Evolutionary conservation across 2,797 vertebrate species (phyloP), one percentile per base, ranked within the genome.

Genomic region (Rallus crepitans): DNA sequence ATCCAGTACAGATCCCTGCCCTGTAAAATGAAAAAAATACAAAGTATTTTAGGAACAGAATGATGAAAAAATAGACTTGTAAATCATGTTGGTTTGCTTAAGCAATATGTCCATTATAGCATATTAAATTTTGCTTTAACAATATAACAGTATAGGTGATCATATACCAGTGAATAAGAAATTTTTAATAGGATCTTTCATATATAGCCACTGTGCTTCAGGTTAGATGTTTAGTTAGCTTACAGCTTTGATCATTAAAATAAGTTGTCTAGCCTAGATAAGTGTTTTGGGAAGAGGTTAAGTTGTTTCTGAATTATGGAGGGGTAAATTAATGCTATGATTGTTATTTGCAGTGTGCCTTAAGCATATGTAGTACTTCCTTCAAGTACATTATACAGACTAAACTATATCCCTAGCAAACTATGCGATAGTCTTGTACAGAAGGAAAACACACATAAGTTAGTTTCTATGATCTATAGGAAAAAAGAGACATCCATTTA

Each of bases 401-500:
- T 16, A 53, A n/a, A 45, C 5, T 25, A 28, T 40, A 20, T 42
- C 6, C 24, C 4, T 18, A 30, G 35, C 20, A 59, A 92, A 89
- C 61, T 4, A 72, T 3, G 27, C 23, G 87, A 87, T 39, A 31
- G 3, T 30, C 12, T 81, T 48, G 5, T 18, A 61, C 16, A 45
- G 25, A 48, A 18, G 9, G 13, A 76, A 82, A 70, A 45, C 1
- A 2, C 3, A 56, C 42, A 65, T 45, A 45, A 42, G 30, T 50
- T 56, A 7, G 15, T 39, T 39, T 76, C 6, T 82, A 35, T 69
- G 52, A 60, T 21, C 4, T 28, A 25, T 17, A 11, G 18, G 9
- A 3, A 25, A 7, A 47, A 61, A 35, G 2, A 65, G 30, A 2
- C 0, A 12, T 31, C 23, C 3, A 52, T 65, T 69, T 52, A 31